A percentile compares a stretch with the other conserved stretches of the same genome.
Conservation (phyloP, 2,113 vertebrate species). For the Oriolus oriolus region DNA sequence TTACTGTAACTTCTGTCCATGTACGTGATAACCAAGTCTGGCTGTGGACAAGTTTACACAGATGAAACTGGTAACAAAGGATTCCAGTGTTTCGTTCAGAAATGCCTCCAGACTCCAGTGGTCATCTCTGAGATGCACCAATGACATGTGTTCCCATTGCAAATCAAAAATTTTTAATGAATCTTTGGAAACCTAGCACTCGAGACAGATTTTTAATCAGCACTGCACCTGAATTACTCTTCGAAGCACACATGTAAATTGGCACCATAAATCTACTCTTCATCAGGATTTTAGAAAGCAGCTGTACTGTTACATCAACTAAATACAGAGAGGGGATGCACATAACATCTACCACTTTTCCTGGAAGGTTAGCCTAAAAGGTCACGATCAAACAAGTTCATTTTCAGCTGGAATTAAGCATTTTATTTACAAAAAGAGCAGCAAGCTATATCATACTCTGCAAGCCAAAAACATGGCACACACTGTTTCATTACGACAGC, state of each 20-base stretch:
- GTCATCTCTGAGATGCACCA: neutral
- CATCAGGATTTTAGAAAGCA: neutral
- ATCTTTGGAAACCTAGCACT: neutral
- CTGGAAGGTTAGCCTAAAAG: neutral
- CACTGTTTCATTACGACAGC: neutral
- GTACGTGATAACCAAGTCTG: rapidly evolving
- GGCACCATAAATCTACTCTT: neutral
- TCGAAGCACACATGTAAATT: neutral
- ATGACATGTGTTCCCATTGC: rapidly evolving
- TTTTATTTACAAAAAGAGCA: neutral
- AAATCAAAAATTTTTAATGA: neutral
- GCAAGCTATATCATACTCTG: neutral
- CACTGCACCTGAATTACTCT: neutral
- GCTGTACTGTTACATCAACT: neutral
- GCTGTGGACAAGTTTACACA: neutral
- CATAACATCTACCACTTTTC: neutral
- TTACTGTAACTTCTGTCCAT: neutral
- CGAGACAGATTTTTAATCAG: neutral
- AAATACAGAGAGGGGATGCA: neutral
- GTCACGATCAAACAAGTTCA: neutral
- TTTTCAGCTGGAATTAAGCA: neutral
- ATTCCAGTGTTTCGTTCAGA: neutral
- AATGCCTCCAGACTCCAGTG: neutral
- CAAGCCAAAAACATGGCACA: neutral
- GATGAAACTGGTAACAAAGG: neutral